Conservation (phyloP, 2,113 vertebrate genomes). For the Arenaria interpres region DNA sequence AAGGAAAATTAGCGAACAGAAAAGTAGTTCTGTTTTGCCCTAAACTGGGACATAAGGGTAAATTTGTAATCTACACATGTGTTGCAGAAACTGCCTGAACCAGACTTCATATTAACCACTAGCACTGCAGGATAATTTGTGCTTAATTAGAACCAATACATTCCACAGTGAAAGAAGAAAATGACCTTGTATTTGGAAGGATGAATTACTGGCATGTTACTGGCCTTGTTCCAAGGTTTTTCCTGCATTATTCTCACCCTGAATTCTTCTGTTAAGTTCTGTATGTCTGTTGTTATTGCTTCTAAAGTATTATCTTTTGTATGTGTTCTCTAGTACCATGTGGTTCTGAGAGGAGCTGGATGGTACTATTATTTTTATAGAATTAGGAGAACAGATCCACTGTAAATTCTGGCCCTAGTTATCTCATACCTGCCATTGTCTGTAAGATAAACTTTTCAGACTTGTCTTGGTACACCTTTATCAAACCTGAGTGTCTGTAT, state of each 20-base stretch:
- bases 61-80: not conserved
- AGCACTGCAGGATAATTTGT: slow-evolving; percentile 34
- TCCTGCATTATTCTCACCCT: not conserved
- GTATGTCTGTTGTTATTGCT: fast-evolving
- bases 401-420: not conserved
- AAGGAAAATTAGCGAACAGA: too few relatives aligned
- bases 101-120: not conserved
- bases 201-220: not conserved
- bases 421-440: not conserved
- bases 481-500: not conserved
- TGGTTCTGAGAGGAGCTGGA: not conserved
- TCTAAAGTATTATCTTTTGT: not conserved
- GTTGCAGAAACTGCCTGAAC: not conserved
- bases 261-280: not conserved
- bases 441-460: not conserved
- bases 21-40: too few relatives aligned
- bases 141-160: slow-evolving; percentile 65
- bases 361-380: not conserved
- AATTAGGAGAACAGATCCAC: not conserved
- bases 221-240: not conserved
- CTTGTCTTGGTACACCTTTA: not conserved
- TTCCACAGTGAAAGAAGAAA: not conserved
- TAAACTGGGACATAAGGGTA: not conserved
- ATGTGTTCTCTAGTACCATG: not conserved
- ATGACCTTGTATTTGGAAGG: slow-evolving; percentile 43